These are phyloP conservation scores for Rhagonycha lutea DNA, from an alignment of 2,888 invertebrate species.

Conservation along the genomic window DNA sequence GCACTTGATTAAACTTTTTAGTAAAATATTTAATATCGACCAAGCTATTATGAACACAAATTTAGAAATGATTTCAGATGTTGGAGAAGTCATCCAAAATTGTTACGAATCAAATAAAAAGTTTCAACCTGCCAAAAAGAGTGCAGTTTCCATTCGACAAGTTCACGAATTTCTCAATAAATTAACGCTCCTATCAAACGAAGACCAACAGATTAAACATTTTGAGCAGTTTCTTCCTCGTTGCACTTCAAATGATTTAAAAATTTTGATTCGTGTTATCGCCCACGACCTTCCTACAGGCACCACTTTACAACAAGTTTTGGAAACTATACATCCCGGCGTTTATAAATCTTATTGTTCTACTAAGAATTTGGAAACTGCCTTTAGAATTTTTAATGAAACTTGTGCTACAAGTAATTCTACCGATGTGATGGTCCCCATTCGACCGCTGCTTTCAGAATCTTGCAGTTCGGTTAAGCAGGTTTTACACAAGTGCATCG, in stretches of 20 bases:
- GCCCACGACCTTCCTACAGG: constrained; percentile 92
- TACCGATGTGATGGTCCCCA: constrained; percentile 84
- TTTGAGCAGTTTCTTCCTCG: constrained; percentile 74
- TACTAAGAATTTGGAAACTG: constrained; percentile 76
- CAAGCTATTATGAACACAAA: constrained; percentile 83
- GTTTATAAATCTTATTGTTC: constrained; percentile 89
- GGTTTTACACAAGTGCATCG: constrained; percentile 89
- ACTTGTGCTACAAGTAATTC: constrained; percentile 46
- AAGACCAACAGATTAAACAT: constrained; percentile 83
- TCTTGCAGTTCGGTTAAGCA: constrained; percentile 89
- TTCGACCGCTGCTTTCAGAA: constrained; percentile 92
- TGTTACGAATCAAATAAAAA: constrained; percentile 72
- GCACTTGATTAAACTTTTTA: constrained; percentile 86
- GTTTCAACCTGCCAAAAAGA: constrained; percentile 66
- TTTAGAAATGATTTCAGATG: constrained; percentile 83
- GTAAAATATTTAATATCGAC: constrained; percentile 74
- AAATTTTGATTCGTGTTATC: constrained; percentile 80
- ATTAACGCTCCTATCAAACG: constrained; percentile 77
- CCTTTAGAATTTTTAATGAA: constrained; percentile 61
- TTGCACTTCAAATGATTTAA: constrained; percentile 82
- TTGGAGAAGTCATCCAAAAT: constrained; percentile 81
- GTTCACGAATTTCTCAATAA: constrained; percentile 77
- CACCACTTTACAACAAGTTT: constrained; percentile 89
- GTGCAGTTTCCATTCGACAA: constrained; percentile 73
- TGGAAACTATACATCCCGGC: constrained; percentile 84